A percentile compares a stretch with the other conserved stretches of the same genome.
phyloP scores from a whole-genome alignment of 2,888 invertebrate species.

The Athrips mouffetella region DNA sequence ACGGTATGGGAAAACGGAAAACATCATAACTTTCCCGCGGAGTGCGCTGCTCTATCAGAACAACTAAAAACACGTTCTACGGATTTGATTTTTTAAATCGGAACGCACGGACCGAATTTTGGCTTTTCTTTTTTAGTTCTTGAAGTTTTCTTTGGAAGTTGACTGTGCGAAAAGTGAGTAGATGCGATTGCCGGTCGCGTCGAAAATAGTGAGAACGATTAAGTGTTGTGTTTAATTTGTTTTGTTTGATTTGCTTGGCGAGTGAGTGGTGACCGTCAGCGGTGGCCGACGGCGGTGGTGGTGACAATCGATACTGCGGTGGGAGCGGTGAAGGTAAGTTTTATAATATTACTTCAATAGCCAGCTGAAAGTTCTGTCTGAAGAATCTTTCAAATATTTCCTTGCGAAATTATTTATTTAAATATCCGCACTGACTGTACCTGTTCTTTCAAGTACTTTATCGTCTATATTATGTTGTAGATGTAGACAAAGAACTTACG shows the following conservation, averaged over 20 bases:
- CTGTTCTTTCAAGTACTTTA: no score
- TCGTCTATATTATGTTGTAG: background rate
- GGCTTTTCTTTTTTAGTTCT: conserved; percentile 48
- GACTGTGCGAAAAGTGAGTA: conserved; percentile 54
- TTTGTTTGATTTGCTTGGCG: conserved; percentile 65
- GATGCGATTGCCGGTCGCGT: conserved; percentile 56
- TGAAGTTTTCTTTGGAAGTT: conserved; percentile 53
- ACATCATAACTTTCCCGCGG: conserved; percentile 67
- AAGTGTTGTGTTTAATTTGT: conserved; percentile 63
- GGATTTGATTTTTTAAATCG: conserved; percentile 18
- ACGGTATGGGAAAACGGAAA: conserved; percentile 60
- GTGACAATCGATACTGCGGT: conserved; percentile 71
- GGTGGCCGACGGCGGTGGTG: conserved; percentile 59
- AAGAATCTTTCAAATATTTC: background rate
- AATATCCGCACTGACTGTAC: background rate
- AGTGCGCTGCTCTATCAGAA: conserved; percentile 39
- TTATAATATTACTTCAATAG: conserved; percentile 24
- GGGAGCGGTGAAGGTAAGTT: conserved; percentile 71
- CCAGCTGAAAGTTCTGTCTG: background rate
- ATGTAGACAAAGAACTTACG: background rate
- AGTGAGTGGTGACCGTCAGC: conserved; percentile 48
- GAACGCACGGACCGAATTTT: conserved; percentile 29
- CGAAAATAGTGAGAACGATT: conserved; percentile 53
- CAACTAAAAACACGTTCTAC: conserved; percentile 29
- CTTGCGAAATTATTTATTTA: background rate